Conservation (phyloP, 2,113 vertebrate species). For the Apistogramma diplotaenia region DNA sequence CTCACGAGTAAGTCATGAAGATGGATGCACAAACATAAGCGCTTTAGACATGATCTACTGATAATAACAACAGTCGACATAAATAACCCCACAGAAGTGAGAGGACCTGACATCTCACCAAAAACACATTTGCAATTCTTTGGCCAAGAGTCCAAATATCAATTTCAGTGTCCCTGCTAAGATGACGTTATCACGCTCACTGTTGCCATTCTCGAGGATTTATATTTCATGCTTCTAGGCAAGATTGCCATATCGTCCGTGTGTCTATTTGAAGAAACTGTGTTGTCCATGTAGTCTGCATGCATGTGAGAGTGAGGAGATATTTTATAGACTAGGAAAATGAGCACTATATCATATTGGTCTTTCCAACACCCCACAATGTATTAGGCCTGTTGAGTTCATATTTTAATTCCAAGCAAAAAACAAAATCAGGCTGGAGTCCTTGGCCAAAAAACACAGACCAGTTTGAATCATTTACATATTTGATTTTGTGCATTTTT, state of each 20-base stretch:
- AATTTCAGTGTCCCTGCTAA: background rate
- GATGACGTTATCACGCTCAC: background rate
- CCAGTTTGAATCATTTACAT: background rate
- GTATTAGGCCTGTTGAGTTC: background rate
- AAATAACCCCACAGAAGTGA: background rate
- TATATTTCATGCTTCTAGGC: conserved; percentile 41
- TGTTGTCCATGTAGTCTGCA: background rate
- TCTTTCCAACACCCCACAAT: conserved; percentile 22
- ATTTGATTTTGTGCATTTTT: background rate
- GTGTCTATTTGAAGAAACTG: background rate
- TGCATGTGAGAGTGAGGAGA: background rate
- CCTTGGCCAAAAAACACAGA: too few species aligned
- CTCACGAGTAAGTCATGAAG: background rate
- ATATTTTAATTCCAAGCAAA: background rate
- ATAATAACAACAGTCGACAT: conserved; percentile 30
- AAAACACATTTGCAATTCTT: conserved; percentile 3
- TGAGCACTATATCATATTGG: background rate
- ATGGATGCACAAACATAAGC: conserved; percentile 13
- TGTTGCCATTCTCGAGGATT: conserved; percentile 36
- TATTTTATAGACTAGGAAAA: background rate
- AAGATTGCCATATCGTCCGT: background rate
- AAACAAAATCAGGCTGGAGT: background rate
- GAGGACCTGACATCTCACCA: background rate
- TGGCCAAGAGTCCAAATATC: conserved; percentile 4
- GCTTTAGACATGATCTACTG: conserved; percentile 27